Conservation (phyloP, 2,113 vertebrate genomes). For the crab-eating macaque (Macaca fascicularis) region DNA sequence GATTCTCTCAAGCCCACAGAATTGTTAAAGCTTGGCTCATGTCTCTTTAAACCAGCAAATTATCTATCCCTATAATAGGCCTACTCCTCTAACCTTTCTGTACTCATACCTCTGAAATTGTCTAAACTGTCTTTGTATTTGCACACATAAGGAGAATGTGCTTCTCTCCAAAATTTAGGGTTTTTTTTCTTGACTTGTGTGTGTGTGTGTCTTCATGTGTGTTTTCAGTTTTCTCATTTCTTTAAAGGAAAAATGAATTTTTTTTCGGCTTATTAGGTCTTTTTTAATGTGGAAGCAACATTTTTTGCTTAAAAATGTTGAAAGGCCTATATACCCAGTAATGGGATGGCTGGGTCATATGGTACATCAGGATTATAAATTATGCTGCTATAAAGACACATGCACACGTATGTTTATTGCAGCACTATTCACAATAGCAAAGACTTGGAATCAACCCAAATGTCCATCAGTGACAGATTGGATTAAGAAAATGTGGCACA, state of each 20-base stretch:
- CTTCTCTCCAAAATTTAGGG: neutral
- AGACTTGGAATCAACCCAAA: no score
- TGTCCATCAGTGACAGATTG: no score
- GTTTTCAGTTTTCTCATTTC: neutral
- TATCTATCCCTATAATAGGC: neutral
- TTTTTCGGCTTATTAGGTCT: neutral
- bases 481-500: no score
- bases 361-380: no score
- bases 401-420: no score
- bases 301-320: neutral
- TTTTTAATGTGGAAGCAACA: neutral
- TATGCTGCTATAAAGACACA: no score
- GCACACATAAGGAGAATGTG: neutral
- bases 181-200: neutral
- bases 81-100: neutral
- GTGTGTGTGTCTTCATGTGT: neutral
- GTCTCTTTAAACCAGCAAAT: neutral
- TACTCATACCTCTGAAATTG: neutral
- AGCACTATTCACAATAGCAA: no score
- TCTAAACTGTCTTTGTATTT: neutral
- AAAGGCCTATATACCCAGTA: neutral
- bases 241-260: neutral
- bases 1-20: neutral
- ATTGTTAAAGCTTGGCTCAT: neutral
- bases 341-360: no score